Percentiles rank a stretch among this genome's conserved stretches.
phyloP scores from a whole-genome alignment of 2,888 invertebrate species.

The Hedya salicella region DNA sequence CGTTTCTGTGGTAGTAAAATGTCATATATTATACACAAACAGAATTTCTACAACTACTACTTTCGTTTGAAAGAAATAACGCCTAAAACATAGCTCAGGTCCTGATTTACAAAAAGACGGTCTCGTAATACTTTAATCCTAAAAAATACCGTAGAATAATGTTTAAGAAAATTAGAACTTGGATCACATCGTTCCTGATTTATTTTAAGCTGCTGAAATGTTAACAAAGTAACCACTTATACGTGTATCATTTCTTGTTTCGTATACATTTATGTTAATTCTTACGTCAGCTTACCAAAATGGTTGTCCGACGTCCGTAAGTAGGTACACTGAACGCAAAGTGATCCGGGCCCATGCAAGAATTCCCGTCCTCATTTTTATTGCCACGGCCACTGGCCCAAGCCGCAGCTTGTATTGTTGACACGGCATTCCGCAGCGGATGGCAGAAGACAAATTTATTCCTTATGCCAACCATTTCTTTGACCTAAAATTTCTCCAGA shows the following conservation, averaged over 20 bases:
- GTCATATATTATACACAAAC: no score
- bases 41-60: no score
- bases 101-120: no score
- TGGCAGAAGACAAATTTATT: conserved; percentile 43
- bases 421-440: conserved; percentile 48
- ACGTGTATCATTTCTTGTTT: background rate
- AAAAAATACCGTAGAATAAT: no score
- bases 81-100: no score
- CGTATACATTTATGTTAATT: background rate
- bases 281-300: background rate
- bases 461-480: conserved; percentile 38
- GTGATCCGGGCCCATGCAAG: conserved; percentile 49
- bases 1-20: no score
- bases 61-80: no score
- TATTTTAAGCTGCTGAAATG: no score
- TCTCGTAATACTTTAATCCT: no score
- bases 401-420: conserved; percentile 55
- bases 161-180: no score
- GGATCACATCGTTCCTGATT: no score
- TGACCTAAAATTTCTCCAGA: conserved; percentile 30
- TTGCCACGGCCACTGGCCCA: conserved; percentile 53
- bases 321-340: conserved; percentile 34
- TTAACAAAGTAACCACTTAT: no score
- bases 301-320: conserved; percentile 45
- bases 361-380: conserved; percentile 60